Base-by-base conservation (phyloP, 2,113 vertebrate species). In the Lutjanus erythropterus region DNA sequence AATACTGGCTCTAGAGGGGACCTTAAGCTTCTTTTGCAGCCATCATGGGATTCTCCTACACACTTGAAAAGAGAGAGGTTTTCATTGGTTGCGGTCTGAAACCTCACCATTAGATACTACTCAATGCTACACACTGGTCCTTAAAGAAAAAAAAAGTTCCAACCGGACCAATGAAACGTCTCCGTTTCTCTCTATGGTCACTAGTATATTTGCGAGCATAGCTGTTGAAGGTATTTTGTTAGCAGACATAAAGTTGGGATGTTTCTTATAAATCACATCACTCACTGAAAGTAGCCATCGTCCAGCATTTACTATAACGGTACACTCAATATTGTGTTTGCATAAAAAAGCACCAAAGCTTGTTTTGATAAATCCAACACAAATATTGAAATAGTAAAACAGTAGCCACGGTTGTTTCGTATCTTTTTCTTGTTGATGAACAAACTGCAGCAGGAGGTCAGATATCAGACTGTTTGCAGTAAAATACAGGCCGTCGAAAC, bases 261-360 rank as follows among this genome's bases (percentile, higher is more conserved):
- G 16, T 21, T 16, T 11, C 2, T 21, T 18, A 10, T 55, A 37
- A 25, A 31, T 14, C 0, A 55, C 2, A 14, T n/a, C 14, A 73
- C 68, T 61, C 64, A 10, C n/a, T 80, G 21, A 71, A 41, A 77
- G 53, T 62, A 68, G 76, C 73, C 69, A 49, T 4, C 19, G 23
- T n/a, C 27, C 52, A 25, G 52, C 33, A 50, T 62, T 35, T n/a
- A n/a, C 52, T 64, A 4, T 47, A 29, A 71, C 33, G 6, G 33
- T 58, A 68, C 41, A 12, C 3, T 23, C 9, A 27, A 5, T 41
- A 27, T 61, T 18, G 11, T 61, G 25, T 61, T 41, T 27, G 19
- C 65, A 58, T 1, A 1, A 1, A 23, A 62, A 71, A 77, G 73
- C 77, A 81, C 69, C 78, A 50, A 59, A 35, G 7, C 31, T 72